These are phyloP conservation scores for Agriotes lineatus DNA, from an alignment of 2,888 invertebrate genomes.

Conservation along the genomic window DNA sequence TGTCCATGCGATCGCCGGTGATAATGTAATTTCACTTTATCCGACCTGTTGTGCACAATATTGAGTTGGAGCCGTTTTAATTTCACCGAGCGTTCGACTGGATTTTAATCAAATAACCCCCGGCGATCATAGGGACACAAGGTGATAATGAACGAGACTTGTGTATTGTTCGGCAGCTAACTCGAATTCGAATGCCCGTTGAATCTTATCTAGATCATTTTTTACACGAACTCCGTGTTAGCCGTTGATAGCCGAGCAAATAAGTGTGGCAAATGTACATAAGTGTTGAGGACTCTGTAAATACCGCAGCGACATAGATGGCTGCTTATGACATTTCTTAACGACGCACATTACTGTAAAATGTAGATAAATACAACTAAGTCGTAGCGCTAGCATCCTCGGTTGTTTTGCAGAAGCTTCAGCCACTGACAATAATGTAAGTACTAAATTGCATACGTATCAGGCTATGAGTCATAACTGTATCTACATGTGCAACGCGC, in stretches of 20 bases:
- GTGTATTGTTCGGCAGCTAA: not conserved
- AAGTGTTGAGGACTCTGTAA: slow-evolving; percentile 15
- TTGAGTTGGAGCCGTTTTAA: no score
- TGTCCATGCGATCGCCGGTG: no score
- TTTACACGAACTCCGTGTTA: slow-evolving; percentile 7
- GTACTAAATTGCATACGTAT: slow-evolving; percentile 15
- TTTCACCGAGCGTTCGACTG: not conserved
- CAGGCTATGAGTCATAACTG: slow-evolving; percentile 8
- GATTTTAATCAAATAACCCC: not conserved
- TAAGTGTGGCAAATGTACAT: slow-evolving; percentile 16
- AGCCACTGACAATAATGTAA: slow-evolving; percentile 18
- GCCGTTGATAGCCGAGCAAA: slow-evolving; percentile 2
- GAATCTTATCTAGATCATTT: not conserved
- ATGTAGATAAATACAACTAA: slow-evolving; percentile 9
- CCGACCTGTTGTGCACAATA: no score
- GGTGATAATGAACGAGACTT: not conserved
- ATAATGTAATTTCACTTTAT: no score
- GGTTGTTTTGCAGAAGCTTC: slow-evolving; percentile 6
- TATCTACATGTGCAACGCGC: slow-evolving; percentile 16
- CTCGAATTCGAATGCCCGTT: not conserved
- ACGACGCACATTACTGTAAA: slow-evolving; percentile 8
- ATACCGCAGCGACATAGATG: slow-evolving; percentile 3
- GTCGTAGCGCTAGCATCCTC: not conserved
- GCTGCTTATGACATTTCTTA: not conserved
- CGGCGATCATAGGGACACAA: not conserved